Conservation (phyloP, 1,140 invertebrate genomes). For the Popillia japonica region DNA sequence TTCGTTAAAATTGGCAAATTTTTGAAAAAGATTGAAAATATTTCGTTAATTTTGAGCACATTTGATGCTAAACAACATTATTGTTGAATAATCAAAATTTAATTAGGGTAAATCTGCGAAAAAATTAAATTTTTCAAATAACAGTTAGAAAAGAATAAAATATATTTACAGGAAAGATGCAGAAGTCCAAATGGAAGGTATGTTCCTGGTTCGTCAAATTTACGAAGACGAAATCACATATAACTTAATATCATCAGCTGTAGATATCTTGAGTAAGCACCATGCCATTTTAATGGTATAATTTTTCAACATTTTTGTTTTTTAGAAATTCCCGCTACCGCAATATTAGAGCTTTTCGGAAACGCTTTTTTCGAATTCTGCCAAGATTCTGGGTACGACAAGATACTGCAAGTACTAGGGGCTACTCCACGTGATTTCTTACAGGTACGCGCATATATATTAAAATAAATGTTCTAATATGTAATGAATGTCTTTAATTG, state of each 20-base stretch:
- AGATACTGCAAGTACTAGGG: constrained; percentile 90
- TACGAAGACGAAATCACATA: constrained; percentile 96
- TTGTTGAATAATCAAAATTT: too few species aligned
- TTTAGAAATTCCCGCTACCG: constrained; percentile 87
- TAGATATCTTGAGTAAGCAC: constrained; percentile 67
- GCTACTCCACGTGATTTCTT: constrained; percentile 92
- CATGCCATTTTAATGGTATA: not conserved
- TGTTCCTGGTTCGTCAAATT: constrained; percentile 92
- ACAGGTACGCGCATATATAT: too few species aligned
- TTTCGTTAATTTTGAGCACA: too few species aligned
- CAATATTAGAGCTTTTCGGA: constrained; percentile 91
- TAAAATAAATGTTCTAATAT: too few species aligned
- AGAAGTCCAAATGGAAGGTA: constrained; percentile 91
- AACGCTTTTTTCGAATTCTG: constrained; percentile 73
- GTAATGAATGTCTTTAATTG: too few species aligned
- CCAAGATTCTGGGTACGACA: constrained; percentile 93
- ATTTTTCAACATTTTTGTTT: constrained; percentile 74
- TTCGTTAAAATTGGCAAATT: too few species aligned
- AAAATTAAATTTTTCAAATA: too few species aligned
- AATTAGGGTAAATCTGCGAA: too few species aligned
- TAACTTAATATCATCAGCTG: constrained; percentile 89
- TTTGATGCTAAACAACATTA: too few species aligned
- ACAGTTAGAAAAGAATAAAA: too few species aligned
- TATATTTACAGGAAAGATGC: constrained; percentile 82
- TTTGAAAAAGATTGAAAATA: too few species aligned